Percentiles rank a stretch among this genome's conserved stretches.
Conservation (phyloP, 2,113 vertebrate genomes). For the Protobothrops flavoviridis region DNA sequence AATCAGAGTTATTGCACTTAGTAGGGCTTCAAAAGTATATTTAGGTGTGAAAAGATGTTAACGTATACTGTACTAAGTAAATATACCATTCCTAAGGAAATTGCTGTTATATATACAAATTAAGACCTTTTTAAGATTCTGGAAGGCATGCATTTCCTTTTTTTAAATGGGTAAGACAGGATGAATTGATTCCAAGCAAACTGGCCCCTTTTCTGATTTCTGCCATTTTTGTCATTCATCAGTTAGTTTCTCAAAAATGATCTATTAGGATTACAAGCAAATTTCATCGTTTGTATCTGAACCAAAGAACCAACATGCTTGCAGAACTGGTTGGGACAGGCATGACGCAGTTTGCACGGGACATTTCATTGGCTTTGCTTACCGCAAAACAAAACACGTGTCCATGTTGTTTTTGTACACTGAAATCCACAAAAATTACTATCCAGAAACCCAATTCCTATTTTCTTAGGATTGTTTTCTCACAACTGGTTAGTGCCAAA, state of each 20-base stretch:
- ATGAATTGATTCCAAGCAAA: not conserved
- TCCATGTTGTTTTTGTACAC: not conserved
- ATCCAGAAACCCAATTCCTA: not conserved
- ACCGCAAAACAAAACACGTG: not conserved
- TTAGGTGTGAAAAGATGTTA: not conserved
- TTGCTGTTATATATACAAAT: not conserved
- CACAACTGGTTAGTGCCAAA: not conserved
- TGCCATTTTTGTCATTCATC: not conserved
- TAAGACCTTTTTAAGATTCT: not conserved
- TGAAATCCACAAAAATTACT: constrained; percentile 14
- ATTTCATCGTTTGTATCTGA: not conserved
- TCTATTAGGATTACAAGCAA: not conserved
- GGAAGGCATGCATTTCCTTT: not conserved
- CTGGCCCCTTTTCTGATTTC: not conserved
- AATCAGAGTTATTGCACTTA: not conserved
- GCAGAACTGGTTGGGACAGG: not conserved
- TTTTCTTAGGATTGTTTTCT: not conserved
- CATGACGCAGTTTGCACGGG: not conserved
- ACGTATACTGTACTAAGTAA: not conserved
- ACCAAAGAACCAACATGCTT: not conserved
- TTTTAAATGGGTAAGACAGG: not conserved
- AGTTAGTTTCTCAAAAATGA: not conserved
- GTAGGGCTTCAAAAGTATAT: not conserved
- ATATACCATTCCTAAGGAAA: not conserved
- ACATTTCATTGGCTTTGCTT: not conserved